Percentiles rank a stretch among this genome's conserved stretches.
Evolutionary conservation across 2,888 invertebrate species (phyloP).

Genomic region (Stegophylla sp.): DNA sequence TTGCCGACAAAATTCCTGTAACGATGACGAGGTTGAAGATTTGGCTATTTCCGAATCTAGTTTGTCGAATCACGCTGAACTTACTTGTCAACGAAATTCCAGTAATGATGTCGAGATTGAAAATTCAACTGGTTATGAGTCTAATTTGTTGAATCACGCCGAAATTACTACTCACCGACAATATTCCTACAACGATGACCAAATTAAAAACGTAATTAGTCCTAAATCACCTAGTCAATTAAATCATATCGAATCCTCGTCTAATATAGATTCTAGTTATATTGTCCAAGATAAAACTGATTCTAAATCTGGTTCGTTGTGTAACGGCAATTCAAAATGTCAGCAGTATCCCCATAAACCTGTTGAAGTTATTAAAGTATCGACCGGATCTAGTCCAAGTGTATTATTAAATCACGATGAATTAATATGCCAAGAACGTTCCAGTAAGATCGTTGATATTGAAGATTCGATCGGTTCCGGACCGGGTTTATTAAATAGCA

Average conservation of each 20-base stretch:
- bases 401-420: neutral
- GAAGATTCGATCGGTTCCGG: neutral
- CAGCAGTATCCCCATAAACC: neutral
- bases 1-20: neutral
- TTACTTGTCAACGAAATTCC: neutral
- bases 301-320: neutral
- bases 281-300: neutral
- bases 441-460: neutral
- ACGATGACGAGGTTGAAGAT: neutral
- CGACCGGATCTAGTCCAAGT: neutral
- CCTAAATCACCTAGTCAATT: neutral
- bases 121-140: neutral
- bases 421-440: neutral
- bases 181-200: neutral
- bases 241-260: neutral
- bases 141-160: neutral
- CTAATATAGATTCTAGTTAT: neutral
- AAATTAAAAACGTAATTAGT: too few species aligned
- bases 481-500: neutral
- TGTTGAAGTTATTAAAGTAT: neutral
- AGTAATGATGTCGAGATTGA: neutral
- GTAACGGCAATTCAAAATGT: neutral
- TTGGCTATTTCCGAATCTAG: neutral
- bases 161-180: too few species aligned
- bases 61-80: neutral